phyloP scores from a whole-genome alignment of 2,113 vertebrate genomes.

The Vireo altiloquus region DNA sequence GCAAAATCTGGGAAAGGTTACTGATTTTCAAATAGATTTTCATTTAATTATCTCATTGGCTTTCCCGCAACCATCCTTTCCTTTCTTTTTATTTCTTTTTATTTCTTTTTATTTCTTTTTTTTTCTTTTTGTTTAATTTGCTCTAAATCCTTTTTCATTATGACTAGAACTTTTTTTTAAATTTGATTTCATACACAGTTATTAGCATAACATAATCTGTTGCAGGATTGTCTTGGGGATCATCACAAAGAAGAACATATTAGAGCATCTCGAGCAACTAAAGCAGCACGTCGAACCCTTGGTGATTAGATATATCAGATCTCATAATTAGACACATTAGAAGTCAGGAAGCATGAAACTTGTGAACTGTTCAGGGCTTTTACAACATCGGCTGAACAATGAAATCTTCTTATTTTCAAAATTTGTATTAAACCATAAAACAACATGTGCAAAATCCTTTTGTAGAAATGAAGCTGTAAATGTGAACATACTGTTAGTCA shows the following conservation, averaged over 20 bases:
- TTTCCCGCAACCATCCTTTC: slow-evolving; percentile 40
- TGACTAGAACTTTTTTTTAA: slow-evolving; percentile 55
- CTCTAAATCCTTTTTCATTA: slow-evolving; percentile 59
- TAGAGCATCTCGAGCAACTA: slow-evolving; percentile 99
- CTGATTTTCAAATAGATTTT: slow-evolving; percentile 45
- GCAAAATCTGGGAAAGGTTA: not conserved
- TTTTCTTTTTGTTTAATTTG: slow-evolving; percentile 6
- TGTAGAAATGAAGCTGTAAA: slow-evolving; percentile 36
- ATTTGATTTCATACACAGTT: slow-evolving; percentile 83
- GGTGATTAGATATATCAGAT: slow-evolving; percentile 95
- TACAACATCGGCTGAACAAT: slow-evolving; percentile 43
- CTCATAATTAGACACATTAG: slow-evolving; percentile 82
- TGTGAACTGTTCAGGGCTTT: slow-evolving; percentile 80
- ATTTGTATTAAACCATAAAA: slow-evolving; percentile 28
- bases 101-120: not conserved
- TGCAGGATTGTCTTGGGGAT: slow-evolving; percentile 99
- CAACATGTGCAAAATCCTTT: not conserved
- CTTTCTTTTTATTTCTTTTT: not conserved
- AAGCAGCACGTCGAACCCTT: slow-evolving; percentile 92
- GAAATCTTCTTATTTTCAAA: slow-evolving; percentile 35
- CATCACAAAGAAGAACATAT: slow-evolving; percentile 99
- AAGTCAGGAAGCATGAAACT: slow-evolving; percentile 89
- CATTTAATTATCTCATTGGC: slow-evolving; percentile 59
- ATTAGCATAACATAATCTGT: slow-evolving; percentile 95
- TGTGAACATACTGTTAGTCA: slow-evolving; percentile 26